These are phyloP conservation scores for Zaprionus davidi DNA, from an alignment of 1,140 invertebrate genomes.

Conservation along the genomic window DNA sequence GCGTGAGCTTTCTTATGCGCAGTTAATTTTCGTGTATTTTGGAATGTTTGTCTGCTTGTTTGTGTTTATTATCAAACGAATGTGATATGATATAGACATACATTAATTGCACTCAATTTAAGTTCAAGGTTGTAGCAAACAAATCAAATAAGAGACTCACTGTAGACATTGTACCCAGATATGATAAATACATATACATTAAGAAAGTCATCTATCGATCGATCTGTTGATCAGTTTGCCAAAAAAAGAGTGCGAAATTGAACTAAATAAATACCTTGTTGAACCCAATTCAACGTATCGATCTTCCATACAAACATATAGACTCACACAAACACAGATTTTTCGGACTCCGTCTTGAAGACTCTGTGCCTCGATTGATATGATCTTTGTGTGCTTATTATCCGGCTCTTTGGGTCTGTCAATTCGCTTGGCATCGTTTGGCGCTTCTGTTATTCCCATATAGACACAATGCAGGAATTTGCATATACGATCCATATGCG, in stretches of 20 bases:
- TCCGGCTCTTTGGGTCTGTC: slow-evolving; percentile 47
- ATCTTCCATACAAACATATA: slow-evolving; percentile 1
- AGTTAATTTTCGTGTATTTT: slow-evolving; percentile 47
- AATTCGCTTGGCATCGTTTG: slow-evolving; percentile 59
- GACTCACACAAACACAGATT: neutral
- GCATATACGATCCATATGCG: slow-evolving; percentile 21
- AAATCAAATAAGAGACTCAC: slow-evolving; percentile 53
- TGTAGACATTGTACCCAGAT: slow-evolving; percentile 21
- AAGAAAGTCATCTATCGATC: slow-evolving; percentile 11
- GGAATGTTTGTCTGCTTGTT: slow-evolving; percentile 51
- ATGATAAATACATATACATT: neutral
- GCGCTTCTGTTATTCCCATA: slow-evolving; percentile 62
- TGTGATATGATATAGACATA: slow-evolving; percentile 60
- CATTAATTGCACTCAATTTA: slow-evolving; percentile 65
- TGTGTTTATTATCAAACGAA: slow-evolving; percentile 51
- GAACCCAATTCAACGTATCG: slow-evolving; percentile 15
- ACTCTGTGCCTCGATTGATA: slow-evolving; percentile 7
- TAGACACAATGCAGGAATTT: slow-evolving; percentile 46
- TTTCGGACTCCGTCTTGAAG: neutral
- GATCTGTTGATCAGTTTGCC: slow-evolving; percentile 26
- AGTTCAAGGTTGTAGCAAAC: slow-evolving; percentile 63
- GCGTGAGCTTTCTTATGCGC: slow-evolving; percentile 56
- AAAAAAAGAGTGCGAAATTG: slow-evolving; percentile 50
- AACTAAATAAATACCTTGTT: slow-evolving; percentile 26
- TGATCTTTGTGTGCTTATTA: slow-evolving; percentile 26